Conservation (phyloP, 2,113 vertebrate genomes). For the Agelaius tricolor region DNA sequence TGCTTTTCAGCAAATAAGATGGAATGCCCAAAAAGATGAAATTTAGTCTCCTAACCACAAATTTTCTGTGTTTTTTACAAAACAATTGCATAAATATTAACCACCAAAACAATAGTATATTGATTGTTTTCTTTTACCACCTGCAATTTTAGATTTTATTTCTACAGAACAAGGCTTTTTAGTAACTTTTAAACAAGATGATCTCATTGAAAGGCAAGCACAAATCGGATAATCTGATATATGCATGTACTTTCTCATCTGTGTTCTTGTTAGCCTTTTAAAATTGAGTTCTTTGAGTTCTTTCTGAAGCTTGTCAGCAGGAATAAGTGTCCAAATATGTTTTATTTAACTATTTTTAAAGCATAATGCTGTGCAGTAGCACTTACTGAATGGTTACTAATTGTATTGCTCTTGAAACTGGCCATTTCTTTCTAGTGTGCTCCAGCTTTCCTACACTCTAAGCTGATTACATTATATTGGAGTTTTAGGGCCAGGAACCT, state of each 20-base stretch:
- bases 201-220: not conserved
- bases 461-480: not conserved
- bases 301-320: conserved; percentile 1
- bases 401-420: conserved; percentile 4
- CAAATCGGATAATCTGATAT: not conserved
- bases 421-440: not conserved
- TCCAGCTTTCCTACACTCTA: not conserved
- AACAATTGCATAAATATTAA: not conserved
- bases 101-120: not conserved
- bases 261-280: conserved; percentile 9
- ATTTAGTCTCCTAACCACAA: not conserved
- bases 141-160: not conserved
- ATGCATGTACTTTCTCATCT: not conserved
- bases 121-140: not conserved
- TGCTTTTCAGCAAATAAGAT: not conserved
- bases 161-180: not conserved
- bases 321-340: not conserved
- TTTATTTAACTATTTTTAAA: conserved; percentile 24
- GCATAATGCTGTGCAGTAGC: not conserved
- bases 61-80: not conserved
- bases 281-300: not conserved
- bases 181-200: not conserved
- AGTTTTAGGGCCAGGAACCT: not conserved
- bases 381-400: conserved; percentile 18
- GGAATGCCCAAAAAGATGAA: not conserved